Evolutionary conservation across 2,113 vertebrate species (phyloP), one percentile per base, ranked within the genome.

Genomic region (Marmota monax): DNA sequence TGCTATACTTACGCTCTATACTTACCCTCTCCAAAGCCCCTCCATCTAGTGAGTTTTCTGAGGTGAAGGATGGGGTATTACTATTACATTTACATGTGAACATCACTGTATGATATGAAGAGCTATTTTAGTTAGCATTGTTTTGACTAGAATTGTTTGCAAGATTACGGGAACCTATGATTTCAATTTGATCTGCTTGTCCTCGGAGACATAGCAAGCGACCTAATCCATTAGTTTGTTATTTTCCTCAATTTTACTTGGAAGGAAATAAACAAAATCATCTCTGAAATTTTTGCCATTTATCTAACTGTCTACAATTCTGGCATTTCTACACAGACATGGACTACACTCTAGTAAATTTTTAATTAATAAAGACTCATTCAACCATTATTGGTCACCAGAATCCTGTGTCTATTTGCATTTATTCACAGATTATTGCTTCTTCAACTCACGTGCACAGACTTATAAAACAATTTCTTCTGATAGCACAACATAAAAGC

Each of bases 401-500:
- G 12, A 86, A 37, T 42, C 37, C 45, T 37, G 1, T 13, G 39
- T 10, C 13, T 82, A 14, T 27, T 27, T 77, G 7, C 11, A 3
- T 16, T 72, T 91, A 34, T 51, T 90, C n/a, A 73, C 1, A 45
- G 34, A 67, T 32, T 20, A 23, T 48, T 79, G 7, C 3, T 70
- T 51, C 16, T 77, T 48, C 23, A 58, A 48, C 8, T 78, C 29
- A 61, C 16, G 16, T 39, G 1, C 11, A 51, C 2, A 74, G 27
- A 82, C 25, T 58, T 3, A 56, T 25, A 85, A 70, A 69, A 56
- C 14, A 27, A 22, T 92, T n/a, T 13, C 61, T 27, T 76, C 16
- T 63, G 23, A 9, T 39, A 70, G 0, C 2, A 42, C 1, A 39
- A 23, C 0, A 51, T 32, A 3, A 11, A 56, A 39, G 4, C 5